These are phyloP conservation scores for Microtus pennsylvanicus DNA, from an alignment of 2,113 vertebrate species.

Conservation along the genomic window DNA sequence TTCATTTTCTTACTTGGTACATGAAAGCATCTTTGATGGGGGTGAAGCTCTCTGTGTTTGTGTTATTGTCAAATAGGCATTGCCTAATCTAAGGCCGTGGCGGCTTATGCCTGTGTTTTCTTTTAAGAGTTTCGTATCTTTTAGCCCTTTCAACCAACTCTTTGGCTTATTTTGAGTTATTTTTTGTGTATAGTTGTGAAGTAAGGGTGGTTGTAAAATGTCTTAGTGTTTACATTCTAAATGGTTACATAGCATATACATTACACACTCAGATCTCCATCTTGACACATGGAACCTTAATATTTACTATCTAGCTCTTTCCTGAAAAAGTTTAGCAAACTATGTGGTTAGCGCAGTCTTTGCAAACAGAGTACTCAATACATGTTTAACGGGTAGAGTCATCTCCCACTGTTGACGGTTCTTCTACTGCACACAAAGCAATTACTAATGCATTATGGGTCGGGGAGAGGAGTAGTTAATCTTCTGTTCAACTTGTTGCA, in stretches of 20 bases:
- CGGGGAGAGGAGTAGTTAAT: not conserved
- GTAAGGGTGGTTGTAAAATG: not conserved
- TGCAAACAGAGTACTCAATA: not conserved
- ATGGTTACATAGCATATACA: not conserved
- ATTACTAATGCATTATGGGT: not conserved
- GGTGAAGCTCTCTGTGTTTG: not conserved
- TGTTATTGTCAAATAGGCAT: not conserved
- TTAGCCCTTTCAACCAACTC: not conserved
- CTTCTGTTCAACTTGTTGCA: not conserved
- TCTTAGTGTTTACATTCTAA: conserved; percentile 39
- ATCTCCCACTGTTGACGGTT: not conserved
- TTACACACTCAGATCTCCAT: conserved; percentile 37
- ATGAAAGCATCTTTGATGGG: conserved; percentile 5
- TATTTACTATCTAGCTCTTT: conserved; percentile 26
- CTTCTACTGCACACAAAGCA: not conserved
- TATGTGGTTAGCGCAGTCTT: not conserved
- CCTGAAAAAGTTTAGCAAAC: not conserved
- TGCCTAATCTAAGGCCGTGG: not conserved
- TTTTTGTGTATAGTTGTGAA: conserved; percentile 7
- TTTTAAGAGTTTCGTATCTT: not conserved
- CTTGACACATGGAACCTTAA: conserved; percentile 24
- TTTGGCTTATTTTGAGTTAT: not conserved
- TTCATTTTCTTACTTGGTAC: conserved; percentile 4
- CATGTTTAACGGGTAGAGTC: not conserved
- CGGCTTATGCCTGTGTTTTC: not conserved